Base-by-base conservation (phyloP, 2,113 vertebrate species). In the Callithrix jacchus region DNA sequence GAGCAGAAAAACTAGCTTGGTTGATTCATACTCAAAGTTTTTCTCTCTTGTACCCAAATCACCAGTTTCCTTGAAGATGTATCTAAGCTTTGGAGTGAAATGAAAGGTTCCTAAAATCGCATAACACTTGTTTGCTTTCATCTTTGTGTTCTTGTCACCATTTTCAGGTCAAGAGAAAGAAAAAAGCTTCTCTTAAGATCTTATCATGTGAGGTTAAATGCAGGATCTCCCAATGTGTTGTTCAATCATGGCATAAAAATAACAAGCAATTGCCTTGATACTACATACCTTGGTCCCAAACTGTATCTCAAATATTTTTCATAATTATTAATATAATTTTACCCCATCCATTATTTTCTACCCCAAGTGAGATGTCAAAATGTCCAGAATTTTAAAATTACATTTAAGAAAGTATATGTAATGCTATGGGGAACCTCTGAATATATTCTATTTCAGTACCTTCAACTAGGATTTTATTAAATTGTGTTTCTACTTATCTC, bases 391-490 rank as follows among this genome's bases (percentile, higher is more conserved):
- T 96, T 89, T 95, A 54, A 66, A 95, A 94, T 96, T 90, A 89
- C 42, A 74, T 88, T 92, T 88, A 74, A 97, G 61, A 95, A 94
- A 95, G 25, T 71, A 76, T 47, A 56, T 82, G 54, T 81, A 97
- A 87, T 87, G 86, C 85, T 92, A 54, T n/a, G 77, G 64, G 93
- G 89, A 96, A 96, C 21, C 9, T 80, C 85, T 89, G 47, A 77
- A 92, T 87, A 83, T 91, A 93, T 93, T 64, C 32, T 49, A 97
- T 91, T 94, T 93, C 74, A 94, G 54, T 87, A 56, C 8, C 58
- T 90, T 97, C 89, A 85, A 80, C 82, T 87, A 93, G 94, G 76
- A 8, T 94, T 97, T 97, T 87, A 97, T 95, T 96, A 95, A 97
- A 96, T 89, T 89, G n/a, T 84, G 76, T 88, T 96, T 96, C 80